These are phyloP conservation scores for Diorhabda sublineata DNA, from an alignment of 1,140 invertebrate genomes.

Conservation along the genomic window DNA sequence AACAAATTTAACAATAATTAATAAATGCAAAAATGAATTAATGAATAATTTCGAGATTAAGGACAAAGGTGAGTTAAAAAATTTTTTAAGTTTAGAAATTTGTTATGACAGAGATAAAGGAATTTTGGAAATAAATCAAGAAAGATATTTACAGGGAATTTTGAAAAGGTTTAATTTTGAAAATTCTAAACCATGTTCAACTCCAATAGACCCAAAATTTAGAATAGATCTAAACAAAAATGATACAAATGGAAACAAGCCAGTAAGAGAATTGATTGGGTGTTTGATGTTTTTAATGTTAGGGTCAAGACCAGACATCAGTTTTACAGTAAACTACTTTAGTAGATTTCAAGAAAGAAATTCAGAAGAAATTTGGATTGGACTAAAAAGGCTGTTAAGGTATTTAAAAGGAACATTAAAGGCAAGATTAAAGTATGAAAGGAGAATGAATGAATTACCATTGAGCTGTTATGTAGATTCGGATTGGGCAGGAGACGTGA, in stretches of 20 bases:
- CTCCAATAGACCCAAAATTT: slow-evolving; percentile 3
- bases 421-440: too few relatives aligned
- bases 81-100: too few relatives aligned
- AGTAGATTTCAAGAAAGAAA: neutral
- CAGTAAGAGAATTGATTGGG: slow-evolving; percentile 6
- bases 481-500: too few relatives aligned
- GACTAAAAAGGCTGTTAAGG: too few relatives aligned
- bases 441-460: too few relatives aligned
- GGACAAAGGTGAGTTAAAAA: too few relatives aligned
- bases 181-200: neutral
- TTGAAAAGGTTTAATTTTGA: slow-evolving; percentile 8
- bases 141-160: neutral
- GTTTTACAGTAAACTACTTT: neutral
- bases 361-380: neutral
- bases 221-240: slow-evolving; percentile 5
- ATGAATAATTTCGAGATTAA: too few relatives aligned
- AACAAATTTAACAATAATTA: too few relatives aligned
- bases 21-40: too few relatives aligned
- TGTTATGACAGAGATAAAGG: slow-evolving; percentile 14
- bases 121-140: slow-evolving; percentile 8
- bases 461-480: too few relatives aligned
- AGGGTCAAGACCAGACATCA: neutral
- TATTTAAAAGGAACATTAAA: too few relatives aligned
- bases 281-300: slow-evolving; percentile 13
- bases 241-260: neutral